Evolutionary conservation across 2,113 vertebrate species (phyloP), one percentile per base, ranked within the genome.

Genomic region (Tangachromis dhanisi): DNA sequence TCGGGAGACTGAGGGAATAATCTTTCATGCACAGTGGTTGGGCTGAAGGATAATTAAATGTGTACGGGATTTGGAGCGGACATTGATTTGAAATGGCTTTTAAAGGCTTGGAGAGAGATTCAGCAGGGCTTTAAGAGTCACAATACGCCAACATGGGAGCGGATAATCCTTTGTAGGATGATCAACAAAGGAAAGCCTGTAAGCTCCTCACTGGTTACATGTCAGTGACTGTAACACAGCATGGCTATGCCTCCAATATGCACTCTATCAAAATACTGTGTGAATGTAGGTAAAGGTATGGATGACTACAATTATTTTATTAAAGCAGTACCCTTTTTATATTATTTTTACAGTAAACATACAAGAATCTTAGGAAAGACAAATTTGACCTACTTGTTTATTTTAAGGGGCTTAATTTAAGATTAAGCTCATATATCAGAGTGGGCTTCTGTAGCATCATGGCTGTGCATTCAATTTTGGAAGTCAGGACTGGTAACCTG

Each of bases 161-260:
- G 76, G 83, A 92, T 92, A 88, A 95, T 93, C 93, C 88, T 84
- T 55, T 84, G 84, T 83, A 88, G 91, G 90, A 90, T 91, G 93
- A 95, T 94, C 91, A 94, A 92, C 89, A 86, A 87, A 92, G 84
- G 86, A 81, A 12, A 84, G 78, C 55, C 55, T 7, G 73, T 90
- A 89, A 91, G 89, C 83, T 81, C 53, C 80, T 83, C 57, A 35
- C 47, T 83, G 79, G 26, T 35, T 29, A 19, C 29, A 45, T 19
- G 87, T 89, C 90, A 90, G 89, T 79, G 83, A 76, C 76, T 45
- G 61, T 40, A 49, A 81, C 40, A 78, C 68, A 83, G 57, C 33
- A 55, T 0, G 49, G 17, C 14, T 40, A n/a, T 33, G 45, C 24
- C 26, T 5, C 73, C 45, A 49, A 33, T 51, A 12, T 49, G 42